Evolutionary conservation across 2,888 invertebrate species (phyloP).

Genomic region (Creontiades dilutus): DNA sequence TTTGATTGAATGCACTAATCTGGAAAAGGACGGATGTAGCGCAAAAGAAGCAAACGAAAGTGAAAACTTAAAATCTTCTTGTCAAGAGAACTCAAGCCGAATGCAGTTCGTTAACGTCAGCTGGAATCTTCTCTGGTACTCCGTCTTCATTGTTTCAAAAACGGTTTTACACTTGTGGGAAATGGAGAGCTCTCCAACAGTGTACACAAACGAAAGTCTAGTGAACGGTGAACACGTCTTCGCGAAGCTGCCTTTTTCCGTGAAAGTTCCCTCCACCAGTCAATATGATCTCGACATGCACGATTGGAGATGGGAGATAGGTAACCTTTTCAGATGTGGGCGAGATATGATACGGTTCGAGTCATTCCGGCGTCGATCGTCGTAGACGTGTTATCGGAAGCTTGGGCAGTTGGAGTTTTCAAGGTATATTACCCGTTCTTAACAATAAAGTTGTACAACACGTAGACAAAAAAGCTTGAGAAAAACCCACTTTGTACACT

Average conservation of each 20-base stretch:
- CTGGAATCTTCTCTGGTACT: neutral
- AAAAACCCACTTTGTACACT: too few species aligned
- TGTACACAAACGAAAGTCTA: constrained; percentile 52
- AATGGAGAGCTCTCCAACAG: constrained; percentile 50
- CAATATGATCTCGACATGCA: constrained; percentile 43
- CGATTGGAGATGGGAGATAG: constrained; percentile 26
- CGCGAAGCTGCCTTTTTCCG: constrained; percentile 29
- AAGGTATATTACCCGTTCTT: too few species aligned
- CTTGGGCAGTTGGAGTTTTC: too few species aligned
- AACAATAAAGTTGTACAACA: too few species aligned
- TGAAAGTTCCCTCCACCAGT: constrained; percentile 16
- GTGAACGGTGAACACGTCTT: constrained; percentile 60
- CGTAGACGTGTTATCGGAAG: too few species aligned
- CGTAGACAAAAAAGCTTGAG: too few species aligned
- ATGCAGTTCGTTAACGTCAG: constrained; percentile 43
- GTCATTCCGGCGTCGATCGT: neutral
- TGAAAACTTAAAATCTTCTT: constrained; percentile 8
- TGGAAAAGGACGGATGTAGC: neutral
- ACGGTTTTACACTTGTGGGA: constrained; percentile 58
- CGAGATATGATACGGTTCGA: constrained; percentile 2
- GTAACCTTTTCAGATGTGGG: constrained; percentile 9
- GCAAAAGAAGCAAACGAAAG: constrained; percentile 4
- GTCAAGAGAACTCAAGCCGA: neutral
- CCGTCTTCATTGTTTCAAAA: constrained; percentile 58
- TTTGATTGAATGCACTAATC: neutral